Base-by-base conservation (phyloP, 2,113 vertebrate species). In the Carettochelys insculpta region DNA sequence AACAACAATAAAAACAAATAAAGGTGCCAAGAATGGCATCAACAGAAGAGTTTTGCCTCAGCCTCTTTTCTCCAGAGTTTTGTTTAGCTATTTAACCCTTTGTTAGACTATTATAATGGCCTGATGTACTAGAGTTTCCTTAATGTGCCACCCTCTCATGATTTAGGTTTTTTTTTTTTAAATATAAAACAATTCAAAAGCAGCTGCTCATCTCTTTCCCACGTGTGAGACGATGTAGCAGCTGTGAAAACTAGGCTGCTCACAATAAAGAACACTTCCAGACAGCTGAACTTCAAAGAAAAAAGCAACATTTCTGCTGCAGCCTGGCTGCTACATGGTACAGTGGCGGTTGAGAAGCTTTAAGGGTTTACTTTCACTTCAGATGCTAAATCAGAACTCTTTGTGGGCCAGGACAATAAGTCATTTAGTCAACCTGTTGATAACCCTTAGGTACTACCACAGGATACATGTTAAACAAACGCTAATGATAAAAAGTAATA, bases 101-200 rank as follows among this genome's bases (percentile, higher is more conserved):
- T 51, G 73, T 41, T 82, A 77, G 85, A 68, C 43, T 88, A 90
- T 61, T 0, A 86, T 87, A 68, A 54, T 92, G 73, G 81, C 58
- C n/a, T 89, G 75, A 92, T 31, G 76, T 81, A 90, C 31, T 8
- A 27, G 19, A 87, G 78, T 82, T 61, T 61, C 48, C 77, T 84
- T 0, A 80, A 52, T 41, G 78, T 79, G 20, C 8, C 58, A n/a
- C 58, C 14, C 58, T 65, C 34, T 14, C 16, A 3, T 34, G 19
- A 19, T n/a, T 65, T 65, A 65, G 31, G 54, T 87, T 87, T 89
- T 82, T 58, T 5, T 68, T 88, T 53, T 88, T 91, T 80, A 91
- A 93, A 91, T 85, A 91, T 47, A 89, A 90, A 94, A 85, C 77
- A 92, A 80, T 82, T 92, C 78, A 90, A 87, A 13, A 94, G 14